phyloP scores from a whole-genome alignment of 2,113 vertebrate species.

The Gila orcuttii region DNA sequence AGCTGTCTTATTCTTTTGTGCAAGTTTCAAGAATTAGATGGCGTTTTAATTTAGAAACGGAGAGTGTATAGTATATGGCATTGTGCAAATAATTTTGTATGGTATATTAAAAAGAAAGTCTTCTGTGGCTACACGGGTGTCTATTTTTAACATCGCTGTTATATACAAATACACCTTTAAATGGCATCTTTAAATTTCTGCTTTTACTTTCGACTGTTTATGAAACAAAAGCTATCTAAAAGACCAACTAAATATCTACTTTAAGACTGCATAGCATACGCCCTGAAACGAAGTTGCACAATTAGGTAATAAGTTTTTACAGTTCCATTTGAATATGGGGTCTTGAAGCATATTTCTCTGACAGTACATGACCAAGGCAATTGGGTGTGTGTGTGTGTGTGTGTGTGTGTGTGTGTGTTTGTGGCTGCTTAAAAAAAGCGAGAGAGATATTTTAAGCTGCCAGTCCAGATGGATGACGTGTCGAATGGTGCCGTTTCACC shows the following conservation, averaged over 20 bases:
- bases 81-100: neutral
- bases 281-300: neutral
- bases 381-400: neutral
- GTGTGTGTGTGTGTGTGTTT: neutral
- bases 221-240: neutral
- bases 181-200: neutral
- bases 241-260: neutral
- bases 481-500: neutral
- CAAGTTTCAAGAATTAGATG: neutral
- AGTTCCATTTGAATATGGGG: neutral
- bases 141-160: neutral
- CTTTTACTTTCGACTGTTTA: neutral
- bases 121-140: neutral
- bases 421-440: neutral
- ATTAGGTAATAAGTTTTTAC: neutral
- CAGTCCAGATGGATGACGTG: neutral
- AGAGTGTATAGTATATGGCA: neutral
- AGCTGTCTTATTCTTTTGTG: neutral
- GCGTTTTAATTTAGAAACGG: neutral
- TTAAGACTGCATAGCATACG: neutral
- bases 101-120: neutral
- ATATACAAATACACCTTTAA: neutral
- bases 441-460: constrained; percentile 22
- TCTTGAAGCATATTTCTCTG: neutral
- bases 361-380: neutral